Evolutionary conservation across 2,113 vertebrate genomes (phyloP).

Genomic region (Erpornis zantholeuca): DNA sequence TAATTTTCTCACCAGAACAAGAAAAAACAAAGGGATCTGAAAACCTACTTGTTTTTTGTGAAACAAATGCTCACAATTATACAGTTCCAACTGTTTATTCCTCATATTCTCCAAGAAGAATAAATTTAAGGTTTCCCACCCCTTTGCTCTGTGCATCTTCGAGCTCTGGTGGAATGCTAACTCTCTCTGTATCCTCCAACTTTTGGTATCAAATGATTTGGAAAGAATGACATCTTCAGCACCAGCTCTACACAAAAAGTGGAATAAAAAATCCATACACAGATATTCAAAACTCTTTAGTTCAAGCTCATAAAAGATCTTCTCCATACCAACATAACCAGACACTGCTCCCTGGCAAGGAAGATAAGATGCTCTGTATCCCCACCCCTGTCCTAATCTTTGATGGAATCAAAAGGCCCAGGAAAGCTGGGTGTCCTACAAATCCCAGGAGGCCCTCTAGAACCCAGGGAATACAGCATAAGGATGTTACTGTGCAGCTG

Average conservation of each 20-base stretch:
- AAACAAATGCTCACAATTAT: not conserved
- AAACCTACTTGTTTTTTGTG: not conserved
- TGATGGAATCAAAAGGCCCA: not conserved
- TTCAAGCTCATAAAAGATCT: not conserved
- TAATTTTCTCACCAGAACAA: not conserved
- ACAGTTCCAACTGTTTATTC: not conserved
- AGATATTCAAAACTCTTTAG: not conserved
- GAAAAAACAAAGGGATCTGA: not conserved
- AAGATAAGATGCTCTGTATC: not conserved
- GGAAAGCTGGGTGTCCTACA: not conserved
- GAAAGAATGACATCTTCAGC: not conserved
- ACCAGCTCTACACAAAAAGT: not conserved
- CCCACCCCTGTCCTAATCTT: not conserved
- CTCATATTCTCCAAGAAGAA: not conserved
- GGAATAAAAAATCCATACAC: fast-evolving
- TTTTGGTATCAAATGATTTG: not conserved
- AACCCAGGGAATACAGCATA: not conserved
- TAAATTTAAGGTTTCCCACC: not conserved
- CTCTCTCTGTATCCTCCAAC: not conserved
- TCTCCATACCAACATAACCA: not conserved
- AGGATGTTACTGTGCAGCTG: not conserved
- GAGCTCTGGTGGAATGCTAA: not conserved
- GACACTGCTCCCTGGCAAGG: not conserved
- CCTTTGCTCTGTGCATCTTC: not conserved
- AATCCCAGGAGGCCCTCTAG: not conserved